phyloP scores from a whole-genome alignment of 2,797 vertebrate species.

The Spinus olivaceus region DNA sequence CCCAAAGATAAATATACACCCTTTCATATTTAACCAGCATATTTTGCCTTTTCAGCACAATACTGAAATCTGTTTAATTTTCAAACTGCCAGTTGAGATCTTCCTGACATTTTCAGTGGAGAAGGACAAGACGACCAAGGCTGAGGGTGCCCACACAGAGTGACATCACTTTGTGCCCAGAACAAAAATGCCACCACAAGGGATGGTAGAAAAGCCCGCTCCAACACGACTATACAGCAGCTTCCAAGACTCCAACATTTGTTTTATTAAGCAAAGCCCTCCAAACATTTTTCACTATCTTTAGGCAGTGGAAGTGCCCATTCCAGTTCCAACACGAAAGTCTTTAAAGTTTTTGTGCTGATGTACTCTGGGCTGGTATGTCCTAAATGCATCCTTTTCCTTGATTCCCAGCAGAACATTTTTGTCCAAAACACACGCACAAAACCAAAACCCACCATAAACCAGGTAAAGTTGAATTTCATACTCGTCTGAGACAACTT shows the following conservation, averaged over 20 bases:
- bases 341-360: not conserved
- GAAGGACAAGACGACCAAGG: not conserved
- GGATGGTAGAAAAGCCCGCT: not conserved
- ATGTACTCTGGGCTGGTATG: accelerated
- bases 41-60: not conserved
- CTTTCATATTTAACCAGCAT: not conserved
- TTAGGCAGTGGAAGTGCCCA: accelerated
- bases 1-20: not conserved
- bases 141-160: not conserved
- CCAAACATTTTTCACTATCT: accelerated
- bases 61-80: not conserved
- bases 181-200: not conserved
- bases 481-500: not conserved
- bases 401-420: not conserved
- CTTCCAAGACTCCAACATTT: not conserved
- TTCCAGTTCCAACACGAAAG: not conserved
- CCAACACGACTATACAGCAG: not conserved
- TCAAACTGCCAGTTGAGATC: not conserved
- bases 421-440: not conserved
- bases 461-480: not conserved
- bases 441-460: not conserved
- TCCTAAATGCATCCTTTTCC: not conserved
- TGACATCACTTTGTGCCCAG: not conserved
- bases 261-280: not conserved
- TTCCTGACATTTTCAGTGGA: not conserved